phyloP scores from a whole-genome alignment of 2,888 invertebrate species.

The Lasioglossum calceatum region DNA sequence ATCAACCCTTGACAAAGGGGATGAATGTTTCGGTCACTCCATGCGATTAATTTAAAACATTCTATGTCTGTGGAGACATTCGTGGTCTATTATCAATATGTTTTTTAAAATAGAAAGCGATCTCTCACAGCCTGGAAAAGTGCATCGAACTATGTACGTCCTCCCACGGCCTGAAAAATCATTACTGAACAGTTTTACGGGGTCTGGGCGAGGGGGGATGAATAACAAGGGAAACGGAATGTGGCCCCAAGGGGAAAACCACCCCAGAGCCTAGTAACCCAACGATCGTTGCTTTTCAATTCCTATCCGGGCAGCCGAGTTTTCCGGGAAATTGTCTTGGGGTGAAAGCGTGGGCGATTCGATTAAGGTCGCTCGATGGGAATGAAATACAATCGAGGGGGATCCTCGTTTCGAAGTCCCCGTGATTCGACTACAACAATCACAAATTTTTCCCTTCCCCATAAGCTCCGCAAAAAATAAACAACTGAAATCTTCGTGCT shows the following conservation, averaged over 20 bases:
- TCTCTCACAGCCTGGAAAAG: neutral
- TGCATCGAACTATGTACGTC: neutral
- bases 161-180: neutral
- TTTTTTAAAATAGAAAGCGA: neutral
- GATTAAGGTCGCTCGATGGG: constrained; percentile 52
- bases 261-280: neutral
- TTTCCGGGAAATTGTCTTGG: constrained; percentile 41
- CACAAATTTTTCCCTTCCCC: neutral
- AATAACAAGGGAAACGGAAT: constrained; percentile 47
- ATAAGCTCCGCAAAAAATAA: neutral
- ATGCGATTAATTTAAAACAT: too few relatives aligned
- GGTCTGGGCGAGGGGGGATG: constrained; percentile 38
- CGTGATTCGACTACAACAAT: neutral
- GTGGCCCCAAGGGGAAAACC: constrained; percentile 1
- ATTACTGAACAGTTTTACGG: neutral
- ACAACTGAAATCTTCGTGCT: neutral
- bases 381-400: neutral
- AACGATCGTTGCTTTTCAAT: constrained; percentile 54
- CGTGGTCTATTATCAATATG: neutral
- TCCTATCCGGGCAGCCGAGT: constrained; percentile 29
- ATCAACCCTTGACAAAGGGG: neutral
- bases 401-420: neutral
- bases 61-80: neutral
- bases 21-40: neutral
- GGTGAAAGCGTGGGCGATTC: constrained; percentile 39